These are phyloP conservation scores for Cydia splendana DNA, from an alignment of 1,140 invertebrate genomes.

Conservation along the genomic window DNA sequence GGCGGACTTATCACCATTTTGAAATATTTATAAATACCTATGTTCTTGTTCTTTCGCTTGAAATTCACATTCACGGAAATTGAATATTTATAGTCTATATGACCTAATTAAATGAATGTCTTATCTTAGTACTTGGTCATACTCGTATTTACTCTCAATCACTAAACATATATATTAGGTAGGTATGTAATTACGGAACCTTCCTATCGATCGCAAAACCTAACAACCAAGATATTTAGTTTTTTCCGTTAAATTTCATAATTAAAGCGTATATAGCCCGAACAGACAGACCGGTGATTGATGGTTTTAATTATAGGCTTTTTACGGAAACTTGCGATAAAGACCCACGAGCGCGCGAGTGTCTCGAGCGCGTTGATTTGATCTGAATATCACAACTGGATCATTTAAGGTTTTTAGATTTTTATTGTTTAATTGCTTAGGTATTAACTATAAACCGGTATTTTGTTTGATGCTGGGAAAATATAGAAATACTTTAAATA, in stretches of 20 bases:
- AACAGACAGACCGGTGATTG: slow-evolving; percentile 31
- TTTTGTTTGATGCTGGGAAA: background rate
- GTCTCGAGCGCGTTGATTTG: background rate
- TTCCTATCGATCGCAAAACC: background rate
- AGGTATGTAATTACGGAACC: background rate
- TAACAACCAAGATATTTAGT: background rate
- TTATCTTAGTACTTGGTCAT: too few relatives aligned
- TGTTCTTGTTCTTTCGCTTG: too few relatives aligned
- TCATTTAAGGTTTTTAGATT: slow-evolving; percentile 3
- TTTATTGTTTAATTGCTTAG: slow-evolving; percentile 3
- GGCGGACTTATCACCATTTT: too few relatives aligned
- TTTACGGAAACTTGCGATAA: slow-evolving; percentile 32
- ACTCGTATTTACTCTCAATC: too few relatives aligned
- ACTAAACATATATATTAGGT: too few relatives aligned
- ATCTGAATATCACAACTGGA: slow-evolving; percentile 15
- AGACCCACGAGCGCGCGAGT: background rate
- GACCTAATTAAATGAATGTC: too few relatives aligned
- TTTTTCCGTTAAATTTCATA: slow-evolving; percentile 28
- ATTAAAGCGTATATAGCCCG: slow-evolving; percentile 29
- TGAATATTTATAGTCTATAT: too few relatives aligned
- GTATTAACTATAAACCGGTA: background rate
- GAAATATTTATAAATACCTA: too few relatives aligned
- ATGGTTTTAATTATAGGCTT: slow-evolving; percentile 36
- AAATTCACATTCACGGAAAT: too few relatives aligned
- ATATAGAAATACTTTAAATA: too few relatives aligned